Evolutionary conservation across 2,113 vertebrate genomes (phyloP), one percentile per base, ranked within the genome.

Genomic region (Labeo catla): DNA sequence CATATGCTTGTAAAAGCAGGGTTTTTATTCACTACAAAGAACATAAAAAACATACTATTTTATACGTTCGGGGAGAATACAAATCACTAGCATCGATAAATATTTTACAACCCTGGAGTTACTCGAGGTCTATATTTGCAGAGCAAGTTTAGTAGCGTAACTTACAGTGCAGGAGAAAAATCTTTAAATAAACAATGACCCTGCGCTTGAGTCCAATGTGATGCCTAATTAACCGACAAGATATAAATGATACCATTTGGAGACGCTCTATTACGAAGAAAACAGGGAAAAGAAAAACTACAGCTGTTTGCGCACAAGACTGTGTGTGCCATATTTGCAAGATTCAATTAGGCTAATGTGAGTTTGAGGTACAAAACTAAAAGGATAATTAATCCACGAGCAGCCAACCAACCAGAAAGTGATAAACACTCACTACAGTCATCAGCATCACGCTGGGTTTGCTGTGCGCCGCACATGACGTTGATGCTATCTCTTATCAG

Each of bases 111-210:
- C 2, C 9, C 76, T 28, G 28, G 28, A 59, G 57, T 78, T 59
- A 57, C 16, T 10, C 34, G 7, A 79, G 34, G 28, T 78, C 54
- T 13, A 43, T 47, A 49, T 47, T 59, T 28, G 78, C 43, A 65
- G 59, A 49, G 59, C 13, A 11, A 52, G 73, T 65, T 54, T 70
- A 66, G 8, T 23, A 68, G 49, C 34, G 1, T 70, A 66, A 36
- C 47, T 45, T 43, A 50, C 16, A 59, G 65, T 21, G 10, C 70
- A 70, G 43, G 45, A 47, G 43, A 23, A 77, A 81, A 84, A 86
- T 89, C 82, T 50, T 88, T 88, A 83, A 52, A 80, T 81, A 79
- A 86, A 87, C 89, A 86, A 83, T 87, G 85, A 78, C 73, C 76
- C 28, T n/a, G 68, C 23, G 47, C 70, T 61, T 66, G 16, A 43